Base-by-base conservation (phyloP, 1,140 invertebrate species). In the Palaemon carinicauda region DNA sequence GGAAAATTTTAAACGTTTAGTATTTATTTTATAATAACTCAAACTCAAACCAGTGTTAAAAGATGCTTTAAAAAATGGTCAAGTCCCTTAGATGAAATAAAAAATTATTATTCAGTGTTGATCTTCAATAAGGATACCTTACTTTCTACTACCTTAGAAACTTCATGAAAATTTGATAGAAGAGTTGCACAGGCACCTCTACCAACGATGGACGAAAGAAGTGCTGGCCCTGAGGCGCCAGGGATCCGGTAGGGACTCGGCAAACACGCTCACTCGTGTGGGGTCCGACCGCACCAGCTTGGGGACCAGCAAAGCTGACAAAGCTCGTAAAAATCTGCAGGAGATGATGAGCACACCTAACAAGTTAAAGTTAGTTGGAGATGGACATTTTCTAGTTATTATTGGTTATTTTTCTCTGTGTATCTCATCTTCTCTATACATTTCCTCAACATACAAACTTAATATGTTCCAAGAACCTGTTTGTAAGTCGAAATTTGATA, bases 121-220 rank as follows among this genome's bases (percentile, higher is more conserved):
- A 12, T 41, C 41, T 12, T 41, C 5, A 41, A 41, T 41, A 41
- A 41, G 5, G 12, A 69, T 27, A 21, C 65, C 17, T 14, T 27
- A 24, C 65, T 21, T n/a, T 85, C 87, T 60, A 12, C 12, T 41
- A 41, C 12, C 41, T 41, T 0, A 94, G 92, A 93, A 95, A 91
- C 90, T 97, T 1, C 95, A 95, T 91, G 92, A 94, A 51, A 94
- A 93, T 88, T 90, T 96, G 71, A 92, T 96, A 56, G 94, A 95
- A 87, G 96, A 96, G 91, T 91, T 97, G 17, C 94, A 94, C 88
- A 92, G 93, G 74, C 95, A 96, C 91, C 93, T 97, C 60, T 97
- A 96, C 90, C 92, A 94, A n/a, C 93, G 94, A 90, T 93, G 94
- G 9, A 93, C 93, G 3, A 93, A 92, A 89, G 93, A 94, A 88